Percentiles rank a stretch among this genome's conserved stretches.
Evolutionary conservation across 2,888 invertebrate genomes (phyloP).

Genomic region (Netelia virgata): DNA sequence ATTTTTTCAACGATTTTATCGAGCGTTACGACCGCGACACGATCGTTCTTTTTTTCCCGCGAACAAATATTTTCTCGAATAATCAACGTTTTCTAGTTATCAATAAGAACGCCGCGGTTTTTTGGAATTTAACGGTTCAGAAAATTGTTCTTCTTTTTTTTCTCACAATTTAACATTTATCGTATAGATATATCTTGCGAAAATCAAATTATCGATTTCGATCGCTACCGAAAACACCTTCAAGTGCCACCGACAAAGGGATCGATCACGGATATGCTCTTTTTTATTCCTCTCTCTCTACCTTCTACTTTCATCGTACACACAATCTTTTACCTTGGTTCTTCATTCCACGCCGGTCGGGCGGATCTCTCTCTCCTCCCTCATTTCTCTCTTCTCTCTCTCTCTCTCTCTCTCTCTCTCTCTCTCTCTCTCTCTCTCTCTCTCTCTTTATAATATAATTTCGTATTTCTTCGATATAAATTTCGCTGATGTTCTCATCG

Average conservation of each 20-base stretch:
- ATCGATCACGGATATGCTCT: slow-evolving; percentile 77
- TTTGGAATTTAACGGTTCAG: too few species aligned
- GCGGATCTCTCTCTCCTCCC: slow-evolving; percentile 49
- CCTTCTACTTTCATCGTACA: background rate
- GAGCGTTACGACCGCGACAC: too few species aligned
- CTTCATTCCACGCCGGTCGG: background rate
- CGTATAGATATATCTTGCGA: background rate
- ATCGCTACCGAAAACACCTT: slow-evolving; percentile 81
- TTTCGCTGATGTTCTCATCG: slow-evolving; percentile 67
- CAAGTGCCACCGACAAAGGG: slow-evolving; percentile 79
- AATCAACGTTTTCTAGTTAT: too few species aligned
- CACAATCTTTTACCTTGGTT: background rate
- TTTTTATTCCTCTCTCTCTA: slow-evolving; percentile 52
- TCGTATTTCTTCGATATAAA: slow-evolving; percentile 71
- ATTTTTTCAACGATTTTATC: slow-evolving; percentile 13
- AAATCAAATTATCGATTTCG: slow-evolving; percentile 80
- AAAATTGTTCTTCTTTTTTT: background rate
- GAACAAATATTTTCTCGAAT: too few species aligned
- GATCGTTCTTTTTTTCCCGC: too few species aligned
- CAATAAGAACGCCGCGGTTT: too few species aligned
- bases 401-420: slow-evolving; percentile 56
- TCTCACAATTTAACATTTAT: background rate
- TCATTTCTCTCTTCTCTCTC: slow-evolving; percentile 46
- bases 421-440: slow-evolving; percentile 63
- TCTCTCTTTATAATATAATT: background rate